phyloP scores from a whole-genome alignment of 2,797 vertebrate species.

The Sphenodon punctatus region DNA sequence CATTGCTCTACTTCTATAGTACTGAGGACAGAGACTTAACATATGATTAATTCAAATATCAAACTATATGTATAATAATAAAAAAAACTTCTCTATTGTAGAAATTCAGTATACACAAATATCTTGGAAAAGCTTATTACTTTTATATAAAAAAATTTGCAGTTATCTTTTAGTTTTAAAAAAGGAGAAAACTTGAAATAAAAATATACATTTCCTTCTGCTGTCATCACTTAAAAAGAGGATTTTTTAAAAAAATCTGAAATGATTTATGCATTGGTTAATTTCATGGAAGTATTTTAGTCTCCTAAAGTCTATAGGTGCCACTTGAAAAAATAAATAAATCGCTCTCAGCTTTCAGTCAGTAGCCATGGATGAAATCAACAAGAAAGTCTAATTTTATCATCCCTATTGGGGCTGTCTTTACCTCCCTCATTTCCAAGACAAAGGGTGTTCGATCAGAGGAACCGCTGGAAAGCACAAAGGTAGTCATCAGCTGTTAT shows the following conservation, averaged over 20 bases:
- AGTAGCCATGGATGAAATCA: background rate
- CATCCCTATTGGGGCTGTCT: background rate
- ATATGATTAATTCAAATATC: background rate
- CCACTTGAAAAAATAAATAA: background rate
- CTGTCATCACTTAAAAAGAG: background rate
- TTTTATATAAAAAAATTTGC: background rate
- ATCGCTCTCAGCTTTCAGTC: background rate
- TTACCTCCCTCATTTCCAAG: background rate
- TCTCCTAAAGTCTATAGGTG: background rate
- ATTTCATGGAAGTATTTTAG: background rate
- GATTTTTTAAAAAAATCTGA: background rate
- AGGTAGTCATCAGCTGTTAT: background rate
- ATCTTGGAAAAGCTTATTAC: background rate
- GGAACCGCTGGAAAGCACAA: background rate
- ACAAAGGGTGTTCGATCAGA: background rate
- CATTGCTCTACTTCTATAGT: background rate
- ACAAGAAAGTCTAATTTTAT: background rate
- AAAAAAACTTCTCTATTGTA: background rate
- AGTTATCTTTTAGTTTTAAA: background rate
- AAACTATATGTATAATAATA: background rate
- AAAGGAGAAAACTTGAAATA: background rate
- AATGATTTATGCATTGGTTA: background rate
- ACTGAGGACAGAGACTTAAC: background rate
- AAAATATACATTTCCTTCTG: background rate
- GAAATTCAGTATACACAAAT: background rate